phyloP scores from a whole-genome alignment of 2,797 vertebrate species.

The Pampus argenteus region DNA sequence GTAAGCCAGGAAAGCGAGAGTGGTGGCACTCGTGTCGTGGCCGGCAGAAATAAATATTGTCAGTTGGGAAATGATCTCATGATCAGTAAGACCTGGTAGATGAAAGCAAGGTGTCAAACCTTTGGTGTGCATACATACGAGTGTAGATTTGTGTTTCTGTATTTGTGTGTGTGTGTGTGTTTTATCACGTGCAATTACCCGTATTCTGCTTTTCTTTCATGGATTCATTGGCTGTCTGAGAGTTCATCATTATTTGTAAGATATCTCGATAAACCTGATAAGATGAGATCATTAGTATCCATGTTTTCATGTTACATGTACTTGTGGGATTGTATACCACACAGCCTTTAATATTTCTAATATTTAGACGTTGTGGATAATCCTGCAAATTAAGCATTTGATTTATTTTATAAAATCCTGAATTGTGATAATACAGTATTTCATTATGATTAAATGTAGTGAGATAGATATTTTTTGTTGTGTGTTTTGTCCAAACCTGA shows the following conservation, averaged over 20 bases:
- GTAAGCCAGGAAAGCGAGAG: conserved; percentile 81
- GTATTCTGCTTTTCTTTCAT: conserved; percentile 39
- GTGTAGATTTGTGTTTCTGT: background rate
- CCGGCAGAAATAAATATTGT: conserved; percentile 82
- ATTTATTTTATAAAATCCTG: background rate
- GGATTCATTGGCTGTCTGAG: conserved; percentile 59
- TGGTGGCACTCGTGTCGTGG: conserved; percentile 82
- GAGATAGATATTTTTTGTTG: background rate
- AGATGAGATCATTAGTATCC: background rate
- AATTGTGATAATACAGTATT: background rate
- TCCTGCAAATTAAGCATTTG: background rate
- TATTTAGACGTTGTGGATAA: background rate
- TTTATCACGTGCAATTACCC: conserved; percentile 25
- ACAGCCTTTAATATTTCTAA: too few relatives aligned
- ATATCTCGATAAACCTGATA: conserved; percentile 77
- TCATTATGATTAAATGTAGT: background rate
- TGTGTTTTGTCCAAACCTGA: conserved; percentile 69
- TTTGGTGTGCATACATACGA: conserved; percentile 35
- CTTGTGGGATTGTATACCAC: background rate
- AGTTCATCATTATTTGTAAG: conserved; percentile 85
- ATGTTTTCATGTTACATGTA: background rate
- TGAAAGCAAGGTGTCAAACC: background rate
- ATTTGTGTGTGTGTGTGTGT: background rate
- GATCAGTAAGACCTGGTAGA: conserved; percentile 82
- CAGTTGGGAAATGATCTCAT: conserved; percentile 86